Percentiles rank a stretch among this genome's conserved stretches.
Conservation (phyloP, 64 coral and sea anemone species). For the Pocillopora damicornis region DNA sequence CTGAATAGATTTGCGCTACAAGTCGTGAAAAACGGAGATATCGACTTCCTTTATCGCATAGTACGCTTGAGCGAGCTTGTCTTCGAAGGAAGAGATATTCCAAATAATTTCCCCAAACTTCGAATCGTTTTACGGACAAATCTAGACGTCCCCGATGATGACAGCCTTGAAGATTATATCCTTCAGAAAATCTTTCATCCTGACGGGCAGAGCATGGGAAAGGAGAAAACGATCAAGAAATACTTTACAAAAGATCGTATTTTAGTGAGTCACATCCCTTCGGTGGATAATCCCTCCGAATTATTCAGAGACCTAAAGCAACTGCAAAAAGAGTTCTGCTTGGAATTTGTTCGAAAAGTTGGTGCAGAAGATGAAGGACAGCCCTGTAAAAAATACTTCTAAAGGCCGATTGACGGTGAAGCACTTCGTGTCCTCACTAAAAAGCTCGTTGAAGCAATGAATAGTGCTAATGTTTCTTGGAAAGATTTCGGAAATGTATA, state of each 20-base stretch:
- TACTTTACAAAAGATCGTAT: constrained; percentile 56
- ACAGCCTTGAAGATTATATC: constrained; percentile 29
- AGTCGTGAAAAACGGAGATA: constrained; percentile 37
- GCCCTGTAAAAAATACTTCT: constrained; percentile 34
- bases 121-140: constrained; percentile 36
- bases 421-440: constrained; percentile 2
- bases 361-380: neutral
- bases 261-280: constrained; percentile 42
- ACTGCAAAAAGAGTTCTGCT: constrained; percentile 18
- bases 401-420: constrained; percentile 43
- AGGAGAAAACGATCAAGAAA: constrained; percentile 24
- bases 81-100: constrained; percentile 3
- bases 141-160: constrained; percentile 6
- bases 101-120: constrained; percentile 48
- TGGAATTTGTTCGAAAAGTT: constrained; percentile 14
- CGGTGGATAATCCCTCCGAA: neutral
- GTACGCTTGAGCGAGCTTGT: constrained; percentile 47
- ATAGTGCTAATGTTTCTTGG: neutral
- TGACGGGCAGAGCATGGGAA: neutral
- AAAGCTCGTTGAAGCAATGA: constrained; percentile 13
- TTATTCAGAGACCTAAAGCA: constrained; percentile 26
- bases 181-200: constrained; percentile 9
- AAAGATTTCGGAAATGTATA: constrained; percentile 39
- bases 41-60: constrained; percentile 59
- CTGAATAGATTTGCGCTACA: constrained; percentile 33